These are phyloP conservation scores for Cheumatopsyche charites DNA, from an alignment of 1,140 invertebrate species.

Conservation along the genomic window DNA sequence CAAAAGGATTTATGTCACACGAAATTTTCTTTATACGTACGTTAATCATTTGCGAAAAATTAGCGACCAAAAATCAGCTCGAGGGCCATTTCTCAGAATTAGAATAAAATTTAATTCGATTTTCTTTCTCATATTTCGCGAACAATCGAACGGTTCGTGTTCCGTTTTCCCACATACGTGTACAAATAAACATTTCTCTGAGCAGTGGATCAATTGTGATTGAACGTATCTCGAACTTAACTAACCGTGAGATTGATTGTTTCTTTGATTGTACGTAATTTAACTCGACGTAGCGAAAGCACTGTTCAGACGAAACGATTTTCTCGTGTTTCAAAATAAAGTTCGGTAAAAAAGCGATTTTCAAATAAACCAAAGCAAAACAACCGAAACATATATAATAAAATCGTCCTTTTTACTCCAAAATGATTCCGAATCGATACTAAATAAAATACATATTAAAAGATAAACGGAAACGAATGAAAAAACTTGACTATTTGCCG, in stretches of 20 bases:
- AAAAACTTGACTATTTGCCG: not conserved
- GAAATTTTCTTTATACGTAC: not conserved
- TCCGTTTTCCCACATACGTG: constrained; percentile 2
- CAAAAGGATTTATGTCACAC: constrained; percentile 29
- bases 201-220: constrained; percentile 25
- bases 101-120: not conserved
- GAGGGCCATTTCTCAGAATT: not conserved
- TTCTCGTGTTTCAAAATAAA: not conserved
- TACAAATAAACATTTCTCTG: constrained; percentile 11
- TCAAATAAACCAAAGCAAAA: not conserved
- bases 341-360: not conserved
- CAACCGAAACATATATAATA: not conserved
- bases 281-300: constrained; percentile 22
- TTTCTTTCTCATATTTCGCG: not conserved
- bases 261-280: constrained; percentile 43
- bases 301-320: constrained; percentile 20
- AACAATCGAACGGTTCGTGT: not conserved
- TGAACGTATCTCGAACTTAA: constrained; percentile 37
- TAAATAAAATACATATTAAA: no score
- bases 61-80: not conserved
- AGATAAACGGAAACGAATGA: not conserved
- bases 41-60: not conserved
- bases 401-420: not conserved
- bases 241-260: constrained; percentile 46
- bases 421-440: no score